A percentile compares a stretch with the other conserved stretches of the same genome.
These are phyloP conservation scores for Phainopepla nitens DNA, from an alignment of 2,113 vertebrate genomes.

Conservation along the genomic window DNA sequence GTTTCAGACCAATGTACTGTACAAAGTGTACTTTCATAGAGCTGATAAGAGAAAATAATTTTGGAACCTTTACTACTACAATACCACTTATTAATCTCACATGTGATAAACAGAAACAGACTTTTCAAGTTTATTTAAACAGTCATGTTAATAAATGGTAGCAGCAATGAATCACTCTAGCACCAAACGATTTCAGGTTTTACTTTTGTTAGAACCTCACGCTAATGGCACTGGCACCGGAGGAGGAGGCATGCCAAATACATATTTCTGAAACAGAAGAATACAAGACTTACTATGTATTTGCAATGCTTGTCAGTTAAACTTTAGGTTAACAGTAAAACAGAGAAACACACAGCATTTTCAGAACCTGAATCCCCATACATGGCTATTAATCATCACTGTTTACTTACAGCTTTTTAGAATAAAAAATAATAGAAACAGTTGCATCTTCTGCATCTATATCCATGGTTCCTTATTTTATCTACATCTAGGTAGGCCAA, in stretches of 20 bases:
- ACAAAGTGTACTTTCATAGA: background rate
- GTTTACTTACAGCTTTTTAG: constrained; percentile 19
- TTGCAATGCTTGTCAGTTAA: background rate
- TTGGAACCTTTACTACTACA: background rate
- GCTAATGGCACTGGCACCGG: background rate
- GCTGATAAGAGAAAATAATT: background rate
- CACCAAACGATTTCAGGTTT: background rate
- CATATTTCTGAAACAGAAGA: constrained; percentile 21
- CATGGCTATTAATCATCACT: background rate
- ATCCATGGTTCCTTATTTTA: background rate
- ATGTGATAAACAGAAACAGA: background rate
- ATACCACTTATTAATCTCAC: background rate
- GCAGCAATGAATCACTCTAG: background rate
- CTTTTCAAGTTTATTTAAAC: background rate
- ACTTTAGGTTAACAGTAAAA: background rate
- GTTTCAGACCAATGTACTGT: background rate
- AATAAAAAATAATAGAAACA: background rate
- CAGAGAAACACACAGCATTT: background rate
- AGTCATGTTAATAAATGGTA: background rate
- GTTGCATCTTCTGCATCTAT: background rate
- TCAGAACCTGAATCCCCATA: background rate
- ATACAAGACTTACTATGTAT: background rate
- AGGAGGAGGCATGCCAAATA: background rate
- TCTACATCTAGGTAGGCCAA: background rate
- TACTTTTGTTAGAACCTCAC: background rate